phyloP scores from a whole-genome alignment of 2,888 invertebrate genomes.

The Dexiosoma caninum region DNA sequence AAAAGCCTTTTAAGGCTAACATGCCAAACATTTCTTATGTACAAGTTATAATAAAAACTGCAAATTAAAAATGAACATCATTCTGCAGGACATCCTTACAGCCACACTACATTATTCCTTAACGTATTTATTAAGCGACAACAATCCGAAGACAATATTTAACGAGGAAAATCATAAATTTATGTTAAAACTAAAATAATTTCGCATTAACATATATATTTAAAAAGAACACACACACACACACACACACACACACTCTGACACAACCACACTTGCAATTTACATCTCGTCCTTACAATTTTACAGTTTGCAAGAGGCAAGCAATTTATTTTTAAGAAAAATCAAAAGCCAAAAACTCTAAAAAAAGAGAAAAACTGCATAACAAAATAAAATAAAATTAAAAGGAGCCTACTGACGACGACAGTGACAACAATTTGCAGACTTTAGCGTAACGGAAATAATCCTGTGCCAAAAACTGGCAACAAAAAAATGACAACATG shows the following conservation, averaged over 20 bases:
- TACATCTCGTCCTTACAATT: neutral
- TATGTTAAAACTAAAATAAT: conserved; percentile 53
- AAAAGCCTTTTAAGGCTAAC: conserved; percentile 35
- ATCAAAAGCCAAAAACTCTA: neutral
- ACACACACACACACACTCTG: neutral
- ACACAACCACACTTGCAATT: neutral
- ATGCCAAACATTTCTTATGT: neutral
- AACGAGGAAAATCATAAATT: conserved; percentile 55
- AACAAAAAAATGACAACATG: conserved; percentile 22
- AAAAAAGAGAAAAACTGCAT: conserved; percentile 12
- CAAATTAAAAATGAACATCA: conserved; percentile 3
- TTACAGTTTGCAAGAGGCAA: conserved; percentile 4
- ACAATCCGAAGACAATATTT: conserved; percentile 20
- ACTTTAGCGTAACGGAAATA: conserved; percentile 59
- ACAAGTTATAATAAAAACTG: neutral
- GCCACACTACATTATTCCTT: neutral
- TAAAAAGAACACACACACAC: conserved; percentile 10
- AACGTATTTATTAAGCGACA: conserved; percentile 1
- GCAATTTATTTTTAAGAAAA: conserved; percentile 26
- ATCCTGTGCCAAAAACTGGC: conserved; percentile 48
- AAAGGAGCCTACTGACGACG: conserved; percentile 55
- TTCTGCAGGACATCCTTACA: conserved; percentile 37
- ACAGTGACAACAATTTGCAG: conserved; percentile 52
- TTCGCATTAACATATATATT: conserved; percentile 63
- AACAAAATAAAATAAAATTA: conserved; percentile 4